These are phyloP conservation scores for Apamea sordens DNA, from an alignment of 2,888 invertebrate genomes.

Conservation along the genomic window DNA sequence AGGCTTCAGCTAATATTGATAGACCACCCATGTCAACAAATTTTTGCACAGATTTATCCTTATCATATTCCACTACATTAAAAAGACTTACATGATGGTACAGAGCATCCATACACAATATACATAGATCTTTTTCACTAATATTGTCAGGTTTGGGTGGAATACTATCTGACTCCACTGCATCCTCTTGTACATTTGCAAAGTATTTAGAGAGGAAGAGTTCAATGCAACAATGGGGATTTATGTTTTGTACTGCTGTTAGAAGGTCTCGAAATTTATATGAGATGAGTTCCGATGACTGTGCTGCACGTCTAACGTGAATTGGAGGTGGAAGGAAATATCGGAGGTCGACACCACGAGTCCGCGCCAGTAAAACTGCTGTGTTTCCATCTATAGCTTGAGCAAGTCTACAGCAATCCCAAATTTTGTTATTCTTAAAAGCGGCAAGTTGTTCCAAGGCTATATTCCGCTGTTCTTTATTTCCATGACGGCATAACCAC, in stretches of 20 bases:
- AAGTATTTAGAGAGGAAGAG: constrained; percentile 85
- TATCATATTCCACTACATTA: constrained; percentile 73
- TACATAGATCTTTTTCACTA: constrained; percentile 83
- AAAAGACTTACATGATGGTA: constrained; percentile 84
- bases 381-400: constrained; percentile 94
- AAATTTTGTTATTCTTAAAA: constrained; percentile 92
- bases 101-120: constrained; percentile 84
- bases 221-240: constrained; percentile 83
- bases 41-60: constrained; percentile 74
- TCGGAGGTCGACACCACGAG: constrained; percentile 92
- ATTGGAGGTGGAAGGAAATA: constrained; percentile 94
- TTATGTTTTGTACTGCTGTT: constrained; percentile 73
- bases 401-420: constrained; percentile 94
- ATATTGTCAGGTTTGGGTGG: constrained; percentile 84
- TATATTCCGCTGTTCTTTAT: constrained; percentile 90
- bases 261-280: constrained; percentile 82
- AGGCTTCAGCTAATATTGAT: constrained; percentile 79
- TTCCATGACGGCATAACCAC: constrained; percentile 92
- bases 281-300: constrained; percentile 82
- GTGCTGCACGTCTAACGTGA: constrained; percentile 83
- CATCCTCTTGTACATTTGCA: constrained; percentile 83
- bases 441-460: constrained; percentile 92
- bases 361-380: constrained; percentile 94
- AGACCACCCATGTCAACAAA: constrained; percentile 79
- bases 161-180: constrained; percentile 82